Conservation (phyloP, 1,140 invertebrate genomes). For the Tribolium madens region DNA sequence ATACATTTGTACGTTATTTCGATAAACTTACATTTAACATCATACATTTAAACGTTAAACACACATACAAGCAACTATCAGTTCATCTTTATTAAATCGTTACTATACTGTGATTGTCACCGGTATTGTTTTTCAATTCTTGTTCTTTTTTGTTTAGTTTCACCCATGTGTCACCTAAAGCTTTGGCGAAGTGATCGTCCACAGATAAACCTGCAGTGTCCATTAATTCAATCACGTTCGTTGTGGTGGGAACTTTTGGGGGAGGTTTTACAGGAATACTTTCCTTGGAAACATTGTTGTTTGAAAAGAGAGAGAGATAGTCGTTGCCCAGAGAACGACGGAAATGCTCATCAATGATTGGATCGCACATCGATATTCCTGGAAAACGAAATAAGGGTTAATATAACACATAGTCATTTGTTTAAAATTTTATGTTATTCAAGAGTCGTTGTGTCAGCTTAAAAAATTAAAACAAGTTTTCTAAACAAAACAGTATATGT, state of each 20-base stretch:
- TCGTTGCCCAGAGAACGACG: slow-evolving; percentile 90
- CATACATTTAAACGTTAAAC: slow-evolving; percentile 21
- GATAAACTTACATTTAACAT: slow-evolving; percentile 37
- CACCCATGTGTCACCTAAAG: slow-evolving; percentile 93
- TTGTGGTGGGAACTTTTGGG: slow-evolving; percentile 53
- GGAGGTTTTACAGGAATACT: slow-evolving; percentile 62
- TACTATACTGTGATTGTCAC: slow-evolving; percentile 54
- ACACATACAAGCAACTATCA: slow-evolving; percentile 3
- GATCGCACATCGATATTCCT: slow-evolving; percentile 83
- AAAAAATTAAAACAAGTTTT: too few relatives aligned
- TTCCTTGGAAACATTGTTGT: slow-evolving; percentile 69
- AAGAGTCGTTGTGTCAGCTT: too few relatives aligned
- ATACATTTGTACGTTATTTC: slow-evolving; percentile 49
- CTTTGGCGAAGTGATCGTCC: slow-evolving; percentile 97
- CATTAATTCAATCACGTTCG: slow-evolving; percentile 63
- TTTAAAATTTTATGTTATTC: too few relatives aligned
- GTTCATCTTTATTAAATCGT: slow-evolving; percentile 38
- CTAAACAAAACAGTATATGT: too few relatives aligned
- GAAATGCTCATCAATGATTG: slow-evolving; percentile 96
- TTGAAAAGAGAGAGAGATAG: slow-evolving; percentile 81
- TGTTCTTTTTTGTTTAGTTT: slow-evolving; percentile 72
- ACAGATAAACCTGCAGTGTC: slow-evolving; percentile 69
- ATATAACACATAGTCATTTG: background rate
- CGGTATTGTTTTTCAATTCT: slow-evolving; percentile 56
- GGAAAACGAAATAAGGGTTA: slow-evolving; percentile 52